phyloP scores from a whole-genome alignment of 2,797 vertebrate species.

The Silurus lanzhouensis region DNA sequence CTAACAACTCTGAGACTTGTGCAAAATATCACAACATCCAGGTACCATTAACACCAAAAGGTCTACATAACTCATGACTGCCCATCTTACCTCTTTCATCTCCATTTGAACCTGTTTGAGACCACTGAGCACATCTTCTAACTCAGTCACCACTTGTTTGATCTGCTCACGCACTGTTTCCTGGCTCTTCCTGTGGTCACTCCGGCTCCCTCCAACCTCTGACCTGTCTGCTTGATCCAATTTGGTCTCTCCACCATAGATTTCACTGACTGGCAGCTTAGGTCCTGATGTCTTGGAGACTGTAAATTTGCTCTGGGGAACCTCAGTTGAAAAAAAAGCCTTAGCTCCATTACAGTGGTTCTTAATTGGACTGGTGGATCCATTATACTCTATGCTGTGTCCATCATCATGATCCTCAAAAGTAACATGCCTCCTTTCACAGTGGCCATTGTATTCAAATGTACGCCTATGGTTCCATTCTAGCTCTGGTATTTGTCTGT shows the following conservation, averaged over 20 bases:
- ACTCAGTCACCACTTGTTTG: constrained; percentile 77
- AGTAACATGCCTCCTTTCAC: constrained; percentile 52
- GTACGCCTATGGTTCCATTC: constrained; percentile 14
- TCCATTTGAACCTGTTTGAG: constrained; percentile 82
- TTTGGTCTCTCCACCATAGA: neutral
- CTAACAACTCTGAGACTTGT: neutral
- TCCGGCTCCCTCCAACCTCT: constrained; percentile 44
- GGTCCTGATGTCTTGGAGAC: constrained; percentile 59
- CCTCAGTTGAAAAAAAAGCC: constrained; percentile 76
- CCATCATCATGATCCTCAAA: constrained; percentile 58
- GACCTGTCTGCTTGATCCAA: neutral
- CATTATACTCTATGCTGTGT: constrained; percentile 57
- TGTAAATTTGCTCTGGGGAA: constrained; percentile 69
- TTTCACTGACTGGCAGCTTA: constrained; percentile 18
- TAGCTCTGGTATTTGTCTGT: constrained; percentile 24
- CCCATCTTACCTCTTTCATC: constrained; percentile 81
- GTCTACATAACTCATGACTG: neutral
- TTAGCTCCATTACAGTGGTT: constrained; percentile 62
- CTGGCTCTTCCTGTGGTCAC: constrained; percentile 61
- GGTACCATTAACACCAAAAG: neutral
- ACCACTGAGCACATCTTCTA: constrained; percentile 80
- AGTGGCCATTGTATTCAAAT: constrained; percentile 64
- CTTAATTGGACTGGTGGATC: constrained; percentile 60
- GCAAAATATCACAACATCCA: constrained; percentile 2
- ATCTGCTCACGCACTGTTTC: constrained; percentile 75